These are phyloP conservation scores for Trogon surrucura DNA, from an alignment of 2,113 vertebrate species.

Conservation along the genomic window DNA sequence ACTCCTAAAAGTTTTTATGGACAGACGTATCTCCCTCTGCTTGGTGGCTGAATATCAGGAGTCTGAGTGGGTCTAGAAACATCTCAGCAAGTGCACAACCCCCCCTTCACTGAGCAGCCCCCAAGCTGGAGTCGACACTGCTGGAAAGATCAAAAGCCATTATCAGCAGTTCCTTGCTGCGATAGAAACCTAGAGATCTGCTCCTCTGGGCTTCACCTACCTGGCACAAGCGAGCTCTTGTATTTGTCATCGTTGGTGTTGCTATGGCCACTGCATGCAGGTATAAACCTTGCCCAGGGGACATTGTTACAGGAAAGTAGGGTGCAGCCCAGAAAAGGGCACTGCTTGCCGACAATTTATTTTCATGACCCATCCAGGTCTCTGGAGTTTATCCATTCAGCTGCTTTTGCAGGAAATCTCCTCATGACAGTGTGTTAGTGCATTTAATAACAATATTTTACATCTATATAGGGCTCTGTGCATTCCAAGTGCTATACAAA, in stretches of 20 bases:
- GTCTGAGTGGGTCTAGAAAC: neutral
- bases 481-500: conserved; percentile 47
- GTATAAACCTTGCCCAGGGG: conserved; percentile 34
- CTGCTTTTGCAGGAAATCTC: conserved; percentile 29
- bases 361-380: neutral
- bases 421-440: neutral
- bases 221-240: neutral
- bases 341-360: neutral
- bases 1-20: neutral
- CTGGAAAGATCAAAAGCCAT: fast-evolving
- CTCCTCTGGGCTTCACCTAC: neutral
- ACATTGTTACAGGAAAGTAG: neutral
- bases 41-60: neutral
- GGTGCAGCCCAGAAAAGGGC: neutral
- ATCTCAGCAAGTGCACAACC: neutral
- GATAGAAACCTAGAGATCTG: neutral
- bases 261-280: conserved; percentile 9
- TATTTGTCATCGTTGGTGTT: conserved; percentile 3
- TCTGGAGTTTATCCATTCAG: neutral
- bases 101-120: neutral
- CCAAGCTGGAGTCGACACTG: neutral
- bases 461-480: neutral
- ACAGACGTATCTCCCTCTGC: neutral
- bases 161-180: neutral
- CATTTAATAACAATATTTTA: conserved; percentile 8